Conservation (phyloP, 37 sponge, comb jelly and placozoan genomes). For the Ianthella basta region DNA sequence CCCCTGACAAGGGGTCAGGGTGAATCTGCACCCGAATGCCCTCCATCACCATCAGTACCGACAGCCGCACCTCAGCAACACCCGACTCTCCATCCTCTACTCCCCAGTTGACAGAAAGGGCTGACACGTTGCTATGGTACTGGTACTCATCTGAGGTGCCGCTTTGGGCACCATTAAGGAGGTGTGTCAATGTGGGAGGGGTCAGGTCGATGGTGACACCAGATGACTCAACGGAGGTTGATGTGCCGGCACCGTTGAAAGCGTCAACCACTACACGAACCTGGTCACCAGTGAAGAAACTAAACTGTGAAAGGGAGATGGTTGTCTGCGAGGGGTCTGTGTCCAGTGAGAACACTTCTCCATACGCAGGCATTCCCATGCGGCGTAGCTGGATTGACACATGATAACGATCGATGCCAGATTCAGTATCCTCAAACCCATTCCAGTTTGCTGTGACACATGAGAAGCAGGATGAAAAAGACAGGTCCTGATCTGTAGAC, state of each 20-base stretch:
- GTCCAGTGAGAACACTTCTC: background rate
- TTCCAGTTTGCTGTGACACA: slow-evolving; percentile 60
- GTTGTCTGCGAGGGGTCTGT: slow-evolving; percentile 5
- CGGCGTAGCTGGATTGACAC: slow-evolving; percentile 33
- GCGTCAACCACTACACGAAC: slow-evolving; percentile 48
- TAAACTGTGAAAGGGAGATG: slow-evolving; percentile 38
- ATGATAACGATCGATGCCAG: slow-evolving; percentile 64
- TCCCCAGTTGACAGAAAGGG: slow-evolving; percentile 43
- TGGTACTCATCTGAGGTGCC: background rate
- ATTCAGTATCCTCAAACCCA: slow-evolving; percentile 69
- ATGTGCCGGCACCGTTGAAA: slow-evolving; percentile 59
- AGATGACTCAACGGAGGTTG: slow-evolving; percentile 30
- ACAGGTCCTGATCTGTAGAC: background rate
- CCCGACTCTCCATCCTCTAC: slow-evolving; percentile 58
- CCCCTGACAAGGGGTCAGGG: slow-evolving; percentile 23
- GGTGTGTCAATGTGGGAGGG: slow-evolving; percentile 50
- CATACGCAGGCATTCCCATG: background rate
- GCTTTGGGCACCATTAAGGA: slow-evolving; percentile 44
- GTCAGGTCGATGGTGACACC: slow-evolving; percentile 61
- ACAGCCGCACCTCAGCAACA: slow-evolving; percentile 14
- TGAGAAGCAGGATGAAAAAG: slow-evolving; percentile 55
- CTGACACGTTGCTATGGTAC: slow-evolving; percentile 24
- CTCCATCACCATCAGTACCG: slow-evolving; percentile 51
- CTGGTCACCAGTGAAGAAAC: slow-evolving; percentile 55
- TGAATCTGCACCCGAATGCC: slow-evolving; percentile 32